Evolutionary conservation across 1,140 invertebrate genomes (phyloP).

Genomic region (Himalopsyche phryganea): DNA sequence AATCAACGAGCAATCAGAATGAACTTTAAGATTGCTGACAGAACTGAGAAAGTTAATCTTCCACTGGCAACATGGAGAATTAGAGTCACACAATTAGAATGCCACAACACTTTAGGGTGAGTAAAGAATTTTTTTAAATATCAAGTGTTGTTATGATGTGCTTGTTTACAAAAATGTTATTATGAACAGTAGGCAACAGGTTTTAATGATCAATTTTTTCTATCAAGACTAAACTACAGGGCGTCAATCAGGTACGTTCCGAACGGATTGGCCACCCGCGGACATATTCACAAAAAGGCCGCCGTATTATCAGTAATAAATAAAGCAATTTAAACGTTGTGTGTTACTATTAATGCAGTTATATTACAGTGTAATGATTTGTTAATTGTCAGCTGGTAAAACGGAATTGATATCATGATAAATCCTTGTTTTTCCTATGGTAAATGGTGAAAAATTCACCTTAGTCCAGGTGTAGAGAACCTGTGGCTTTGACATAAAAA

Average conservation of each 20-base stretch:
- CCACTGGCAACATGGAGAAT: conserved; percentile 56
- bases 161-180: neutral
- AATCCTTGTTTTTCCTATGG: too few relatives aligned
- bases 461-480: too few relatives aligned
- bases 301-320: too few relatives aligned
- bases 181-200: neutral
- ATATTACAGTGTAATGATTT: too few relatives aligned
- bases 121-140: neutral
- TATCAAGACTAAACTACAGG: neutral
- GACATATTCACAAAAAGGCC: neutral
- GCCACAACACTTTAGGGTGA: conserved; percentile 49
- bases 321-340: too few relatives aligned
- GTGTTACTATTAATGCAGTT: too few relatives aligned
- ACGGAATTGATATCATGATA: too few relatives aligned
- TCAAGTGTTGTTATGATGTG: neutral
- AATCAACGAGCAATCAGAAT: conserved; percentile 45
- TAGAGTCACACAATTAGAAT: conserved; percentile 61
- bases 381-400: too few relatives aligned
- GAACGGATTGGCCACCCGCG: neutral
- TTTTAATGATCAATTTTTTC: neutral
- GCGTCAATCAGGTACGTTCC: neutral
- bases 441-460: too few relatives aligned
- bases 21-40: conserved; percentile 48
- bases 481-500: too few relatives aligned
- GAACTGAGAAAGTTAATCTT: conserved; percentile 42